phyloP scores from a whole-genome alignment of 2,888 invertebrate genomes.

The Eupithecia centaureata region DNA sequence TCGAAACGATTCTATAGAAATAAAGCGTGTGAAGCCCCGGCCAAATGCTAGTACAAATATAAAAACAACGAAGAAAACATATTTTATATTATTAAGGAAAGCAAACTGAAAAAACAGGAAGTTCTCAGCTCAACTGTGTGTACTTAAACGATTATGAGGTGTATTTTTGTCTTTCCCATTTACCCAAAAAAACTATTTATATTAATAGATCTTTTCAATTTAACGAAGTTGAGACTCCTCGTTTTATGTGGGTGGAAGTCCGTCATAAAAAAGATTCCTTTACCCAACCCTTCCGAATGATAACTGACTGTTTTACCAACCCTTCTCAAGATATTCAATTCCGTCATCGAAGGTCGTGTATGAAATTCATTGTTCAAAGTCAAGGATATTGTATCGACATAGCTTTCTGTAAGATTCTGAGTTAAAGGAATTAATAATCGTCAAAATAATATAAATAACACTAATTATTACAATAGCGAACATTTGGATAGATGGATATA shows the following conservation, averaged over 20 bases:
- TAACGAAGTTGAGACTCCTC: conserved; percentile 11
- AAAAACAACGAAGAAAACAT: no score
- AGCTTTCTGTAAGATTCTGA: not conserved
- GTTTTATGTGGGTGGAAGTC: conserved; percentile 26
- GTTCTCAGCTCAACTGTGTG: no score
- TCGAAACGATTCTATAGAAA: no score
- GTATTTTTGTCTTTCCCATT: not conserved
- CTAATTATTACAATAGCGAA: not conserved
- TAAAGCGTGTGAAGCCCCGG: no score
- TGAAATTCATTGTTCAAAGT: not conserved
- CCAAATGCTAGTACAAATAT: no score
- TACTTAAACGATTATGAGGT: not conserved
- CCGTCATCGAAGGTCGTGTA: conserved; percentile 8
- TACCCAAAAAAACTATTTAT: not conserved
- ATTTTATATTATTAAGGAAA: no score
- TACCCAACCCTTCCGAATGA: conserved; percentile 19
- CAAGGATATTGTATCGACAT: not conserved
- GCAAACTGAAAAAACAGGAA: not conserved
- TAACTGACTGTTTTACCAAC: conserved; percentile 20
- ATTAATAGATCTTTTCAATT: conserved; percentile 17
- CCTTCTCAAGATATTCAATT: conserved; percentile 20
- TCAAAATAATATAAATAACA: not conserved
- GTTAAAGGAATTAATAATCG: not conserved
- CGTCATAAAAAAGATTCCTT: conserved; percentile 28
- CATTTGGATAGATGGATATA: not conserved